A percentile compares a stretch with the other conserved stretches of the same genome.
Conservation (phyloP, 1,140 invertebrate genomes). For the Ephestia elutella region DNA sequence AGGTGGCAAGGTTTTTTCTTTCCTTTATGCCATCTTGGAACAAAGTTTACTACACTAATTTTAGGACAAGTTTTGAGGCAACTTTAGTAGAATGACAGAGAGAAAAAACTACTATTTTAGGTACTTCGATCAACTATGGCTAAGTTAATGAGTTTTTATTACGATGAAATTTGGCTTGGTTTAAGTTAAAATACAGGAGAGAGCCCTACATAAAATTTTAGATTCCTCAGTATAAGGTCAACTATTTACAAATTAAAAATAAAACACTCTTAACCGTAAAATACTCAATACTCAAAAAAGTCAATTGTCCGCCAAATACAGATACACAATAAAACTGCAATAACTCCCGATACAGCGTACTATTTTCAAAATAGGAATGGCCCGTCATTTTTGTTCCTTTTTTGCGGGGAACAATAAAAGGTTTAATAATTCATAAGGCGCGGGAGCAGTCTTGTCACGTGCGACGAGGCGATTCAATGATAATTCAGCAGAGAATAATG, state of each 20-base stretch:
- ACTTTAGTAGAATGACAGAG: no score
- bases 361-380: conserved; percentile 64
- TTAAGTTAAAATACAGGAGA: no score
- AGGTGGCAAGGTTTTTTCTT: no score
- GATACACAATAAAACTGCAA: conserved; percentile 50
- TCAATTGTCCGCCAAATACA: conserved; percentile 48
- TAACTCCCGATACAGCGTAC: conserved; percentile 29
- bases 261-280: background rate
- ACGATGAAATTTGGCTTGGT: no score
- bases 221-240: background rate
- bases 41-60: no score
- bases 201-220: no score
- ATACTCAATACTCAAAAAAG: conserved; percentile 4
- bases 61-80: no score
- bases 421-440: conserved; percentile 68
- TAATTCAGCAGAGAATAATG: conserved; percentile 53
- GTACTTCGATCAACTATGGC: no score
- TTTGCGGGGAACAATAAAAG: conserved; percentile 62
- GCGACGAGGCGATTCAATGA: conserved; percentile 43
- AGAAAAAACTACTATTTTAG: no score
- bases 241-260: background rate
- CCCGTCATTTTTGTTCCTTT: conserved; percentile 37
- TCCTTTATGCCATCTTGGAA: no score
- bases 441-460: conserved; percentile 50
- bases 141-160: no score